Evolutionary conservation across 37 sponge, comb jelly and placozoan genomes (phyloP), one percentile per base, ranked within the genome.

Genomic region (Amphimedon queenslandica): DNA sequence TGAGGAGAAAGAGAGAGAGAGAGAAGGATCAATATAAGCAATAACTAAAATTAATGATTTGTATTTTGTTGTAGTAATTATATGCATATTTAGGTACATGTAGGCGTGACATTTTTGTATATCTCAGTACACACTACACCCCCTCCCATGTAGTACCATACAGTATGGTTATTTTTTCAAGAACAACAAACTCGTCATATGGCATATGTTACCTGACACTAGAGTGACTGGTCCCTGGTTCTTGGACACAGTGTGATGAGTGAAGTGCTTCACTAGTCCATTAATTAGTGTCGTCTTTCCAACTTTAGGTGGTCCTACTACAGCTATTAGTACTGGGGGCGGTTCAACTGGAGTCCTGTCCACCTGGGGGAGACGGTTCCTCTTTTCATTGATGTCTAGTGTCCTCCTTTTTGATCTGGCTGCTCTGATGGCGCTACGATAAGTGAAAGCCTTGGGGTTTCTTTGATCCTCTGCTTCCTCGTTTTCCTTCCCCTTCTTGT

Each of bases 221-320:
- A 95, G 83, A 11, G 96, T 95, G 18, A 95, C 40, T 2, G 96
- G 96, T 24, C 96, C 99, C 55, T 80, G 72, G 37, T 82, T 70
- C 24, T 87, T 80, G 23, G 72, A 55, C 29, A 97, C 67, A 38
- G 57, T 88, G 66, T 97, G 99, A 70, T 83, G 70, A 1, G 95
- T 92, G 67, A 80, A 97, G 70, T 97, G 84, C 77, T 89, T 94
- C 40, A 97, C 84, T 35, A 97, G 83, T 39, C 85, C 64, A 13
- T 53, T 70, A 27, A 97, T 86, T 27, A 97, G 85, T 10, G 95
- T 94, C 10, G 81, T 86, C 70, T 97, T 97, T 1, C 99, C 99
- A 33, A 94, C 96, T 61, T 89, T 91, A 24, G 95, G 95, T 4
- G 99, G 95, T n/a, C 99, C 99, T 41, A 89, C 92, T 4, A 97